Evolutionary conservation across 2,888 invertebrate genomes (phyloP), one percentile per base, ranked within the genome.

Genomic region (Eilema caniola): DNA sequence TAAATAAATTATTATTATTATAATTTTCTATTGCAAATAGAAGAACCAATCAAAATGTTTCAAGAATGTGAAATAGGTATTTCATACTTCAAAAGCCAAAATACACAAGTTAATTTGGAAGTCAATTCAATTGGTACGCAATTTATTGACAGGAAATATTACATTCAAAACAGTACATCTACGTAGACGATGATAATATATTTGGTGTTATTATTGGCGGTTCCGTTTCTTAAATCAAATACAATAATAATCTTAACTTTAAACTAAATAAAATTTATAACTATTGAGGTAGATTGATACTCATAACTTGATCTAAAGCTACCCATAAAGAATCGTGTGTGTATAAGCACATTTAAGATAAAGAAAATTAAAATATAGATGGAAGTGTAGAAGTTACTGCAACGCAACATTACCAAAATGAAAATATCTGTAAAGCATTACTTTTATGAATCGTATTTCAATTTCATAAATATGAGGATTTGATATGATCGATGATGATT

Each of bases 261-360:
- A 76, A 76, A 73, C 80, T 82, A 78, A 80, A 73, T 71, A 62
- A 79, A 74, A 82, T 70, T 69, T 62, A 73, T 77, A 77, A 70
- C 72, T 72, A 82, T 76, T 78, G 81, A 81, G 81, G 80, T 82
- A 82, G 78, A 78, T 80, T 75, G 70, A 72, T 68, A 77, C 72
- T 77, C 72, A 70, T 70, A 77, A 69, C 69, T 57, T 74, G 25
- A 62, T 66, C 66, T 65, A 68, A 70, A 77, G 73, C 70, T 77
- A 73, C 72, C 69, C 67, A 69, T 67, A 69, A 67, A 70, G 62
- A 68, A 73, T 69, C 61, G 37, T 72, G 62, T 77, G 61, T 69
- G 63, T 61, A 70, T 69, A 74, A 74, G 66, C 69, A 79, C 71
- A 70, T 74, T 72, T 41, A 41, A 73, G 1, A 69, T 69, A 71